Evolutionary conservation across 2,888 invertebrate species (phyloP).

Genomic region (Pachymerium ferrugineum): DNA sequence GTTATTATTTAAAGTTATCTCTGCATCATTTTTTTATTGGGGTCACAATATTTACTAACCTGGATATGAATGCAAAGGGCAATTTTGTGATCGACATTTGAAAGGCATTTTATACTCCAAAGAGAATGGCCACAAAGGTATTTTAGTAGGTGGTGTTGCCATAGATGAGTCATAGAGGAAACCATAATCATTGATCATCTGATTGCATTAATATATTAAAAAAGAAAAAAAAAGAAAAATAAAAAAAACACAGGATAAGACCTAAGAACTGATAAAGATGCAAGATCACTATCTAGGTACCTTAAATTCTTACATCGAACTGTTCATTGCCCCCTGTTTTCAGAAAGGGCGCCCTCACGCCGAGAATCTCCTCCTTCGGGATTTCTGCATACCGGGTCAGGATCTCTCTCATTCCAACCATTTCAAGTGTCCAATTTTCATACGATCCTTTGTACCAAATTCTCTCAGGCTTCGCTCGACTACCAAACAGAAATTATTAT

Average conservation of each 20-base stretch:
- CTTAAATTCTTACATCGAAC: constrained; percentile 61
- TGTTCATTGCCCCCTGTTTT: constrained; percentile 90
- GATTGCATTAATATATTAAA: constrained; percentile 17
- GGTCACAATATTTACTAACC: constrained; percentile 55
- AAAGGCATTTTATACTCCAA: constrained; percentile 88
- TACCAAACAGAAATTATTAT: constrained; percentile 23
- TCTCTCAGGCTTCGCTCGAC: constrained; percentile 35
- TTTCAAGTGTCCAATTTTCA: constrained; percentile 89
- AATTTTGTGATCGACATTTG: constrained; percentile 87
- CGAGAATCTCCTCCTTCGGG: constrained; percentile 72
- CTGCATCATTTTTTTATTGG: no score
- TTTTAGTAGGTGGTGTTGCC: constrained; percentile 70
- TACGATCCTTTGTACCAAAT: constrained; percentile 49
- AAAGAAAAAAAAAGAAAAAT: not conserved
- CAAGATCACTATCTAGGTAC: constrained; percentile 9
- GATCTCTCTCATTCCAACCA: constrained; percentile 89
- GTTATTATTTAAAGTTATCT: no score
- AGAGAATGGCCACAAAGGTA: constrained; percentile 91
- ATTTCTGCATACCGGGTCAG: constrained; percentile 74
- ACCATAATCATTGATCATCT: constrained; percentile 86
- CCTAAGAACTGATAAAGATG: not conserved
- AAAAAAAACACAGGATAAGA: not conserved
- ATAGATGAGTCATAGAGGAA: constrained; percentile 90
- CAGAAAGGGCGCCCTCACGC: constrained; percentile 80
- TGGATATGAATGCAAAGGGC: constrained; percentile 80